Evolutionary conservation across 2,797 vertebrate species (phyloP), one percentile per base, ranked within the genome.

Genomic region (Spea hammondii): DNA sequence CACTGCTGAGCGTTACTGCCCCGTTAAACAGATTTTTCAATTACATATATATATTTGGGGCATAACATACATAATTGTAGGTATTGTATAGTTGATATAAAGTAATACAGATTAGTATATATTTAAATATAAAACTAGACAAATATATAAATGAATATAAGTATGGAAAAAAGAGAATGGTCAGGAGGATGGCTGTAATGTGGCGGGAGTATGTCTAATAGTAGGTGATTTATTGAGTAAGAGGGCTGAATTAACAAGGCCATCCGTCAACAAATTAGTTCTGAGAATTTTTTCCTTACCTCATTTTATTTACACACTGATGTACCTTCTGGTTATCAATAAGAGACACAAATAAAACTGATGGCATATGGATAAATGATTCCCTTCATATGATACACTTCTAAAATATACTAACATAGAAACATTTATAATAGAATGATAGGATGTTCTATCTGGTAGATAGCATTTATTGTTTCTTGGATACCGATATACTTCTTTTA

Each of bases 211-310:
- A 73, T 66, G 53, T 64, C 72, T 45, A 70, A 64, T 74, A 65
- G 70, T 72, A 70, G 55, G 57, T 79, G 78, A 79, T 74, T 74
- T 79, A 79, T 79, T 79, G 72, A 74, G 48, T 55, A 64, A 70
- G 46, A 79, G 46, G 70, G 78, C 72, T 74, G 72, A 69, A 74
- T 74, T 70, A 79, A 79, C 72, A 79, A 70, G 65, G 13, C 78
- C 70, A 70, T 74, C 55, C 65, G 74, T 79, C 72, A 79, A 70
- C 65, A 79, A 79, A 79, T 79, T 79, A 79, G 72, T 54, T 51
- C 72, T 74, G 66, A 69, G 72, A 74, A 74, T 71, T 62, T 65
- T 32, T 72, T 48, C 8, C 11, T 65, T 47, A 17, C 72, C 64
- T 70, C 67, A 62, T 74, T 70, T 69, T 79, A 74, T 79, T 74